Conservation (phyloP, 2,113 vertebrate genomes). For the Leiothrix lutea region DNA sequence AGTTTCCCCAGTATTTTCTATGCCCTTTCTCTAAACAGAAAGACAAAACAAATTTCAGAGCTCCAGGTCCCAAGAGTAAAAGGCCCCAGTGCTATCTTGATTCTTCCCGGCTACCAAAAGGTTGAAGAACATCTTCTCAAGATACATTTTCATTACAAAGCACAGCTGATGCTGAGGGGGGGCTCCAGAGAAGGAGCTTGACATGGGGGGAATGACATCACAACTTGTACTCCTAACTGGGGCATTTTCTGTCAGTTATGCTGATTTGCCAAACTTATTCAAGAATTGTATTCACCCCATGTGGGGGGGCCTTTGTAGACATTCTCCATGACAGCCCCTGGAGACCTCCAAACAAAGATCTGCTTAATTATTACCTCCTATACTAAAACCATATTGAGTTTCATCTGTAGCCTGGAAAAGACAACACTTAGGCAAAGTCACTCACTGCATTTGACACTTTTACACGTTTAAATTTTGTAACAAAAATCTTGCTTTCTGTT, state of each 20-base stretch:
- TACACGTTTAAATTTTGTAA: neutral
- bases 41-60: neutral
- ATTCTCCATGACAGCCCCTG: neutral
- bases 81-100: too few species aligned
- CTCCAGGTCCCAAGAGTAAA: neutral
- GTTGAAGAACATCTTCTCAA: too few species aligned
- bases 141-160: neutral
- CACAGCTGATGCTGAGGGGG: neutral
- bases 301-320: neutral
- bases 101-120: neutral
- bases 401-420: neutral
- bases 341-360: neutral
- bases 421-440: neutral
- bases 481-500: neutral
- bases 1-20: neutral
- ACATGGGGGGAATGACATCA: neutral
- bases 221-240: neutral
- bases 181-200: neutral
- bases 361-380: neutral
- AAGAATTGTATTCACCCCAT: accelerated
- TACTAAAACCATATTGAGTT: neutral
- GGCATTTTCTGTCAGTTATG: neutral
- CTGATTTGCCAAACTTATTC: neutral
- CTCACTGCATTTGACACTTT: neutral
- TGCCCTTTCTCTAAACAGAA: neutral